Conservation (phyloP, 2,888 invertebrate species). For the Laothoe populi region DNA sequence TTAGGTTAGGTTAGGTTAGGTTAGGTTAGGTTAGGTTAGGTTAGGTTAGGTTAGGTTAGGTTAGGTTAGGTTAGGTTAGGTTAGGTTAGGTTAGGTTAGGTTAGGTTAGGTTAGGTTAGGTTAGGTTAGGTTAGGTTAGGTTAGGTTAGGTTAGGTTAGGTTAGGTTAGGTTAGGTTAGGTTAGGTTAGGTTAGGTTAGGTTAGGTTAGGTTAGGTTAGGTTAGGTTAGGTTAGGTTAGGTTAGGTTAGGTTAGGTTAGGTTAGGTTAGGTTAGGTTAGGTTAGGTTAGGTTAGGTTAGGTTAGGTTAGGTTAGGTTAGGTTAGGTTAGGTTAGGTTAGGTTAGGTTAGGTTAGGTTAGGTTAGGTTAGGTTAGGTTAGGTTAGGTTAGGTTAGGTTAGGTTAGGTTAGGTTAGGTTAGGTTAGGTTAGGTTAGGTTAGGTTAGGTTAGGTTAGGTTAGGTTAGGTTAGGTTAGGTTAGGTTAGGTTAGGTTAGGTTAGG, state of each 20-base stretch:
- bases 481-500: slow-evolving; percentile 41
- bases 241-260: slow-evolving; percentile 42
- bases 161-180: slow-evolving; percentile 43
- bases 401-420: slow-evolving; percentile 43
- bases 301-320: slow-evolving; percentile 42
- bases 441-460: slow-evolving; percentile 44
- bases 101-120: slow-evolving; percentile 42
- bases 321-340: slow-evolving; percentile 40
- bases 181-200: slow-evolving; percentile 43
- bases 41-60: slow-evolving; percentile 39
- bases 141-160: slow-evolving; percentile 43
- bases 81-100: slow-evolving; percentile 41
- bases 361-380: slow-evolving; percentile 41
- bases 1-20: slow-evolving; percentile 37
- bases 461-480: slow-evolving; percentile 42
- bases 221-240: slow-evolving; percentile 45
- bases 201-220: slow-evolving; percentile 43
- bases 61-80: slow-evolving; percentile 36
- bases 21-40: slow-evolving; percentile 40
- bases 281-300: slow-evolving; percentile 40
- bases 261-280: slow-evolving; percentile 42
- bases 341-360: slow-evolving; percentile 42
- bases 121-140: slow-evolving; percentile 42
- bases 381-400: slow-evolving; percentile 43
- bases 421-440: slow-evolving; percentile 43